Conservation (phyloP, 2,888 invertebrate genomes). For the Cataglyphis altisquamis region DNA sequence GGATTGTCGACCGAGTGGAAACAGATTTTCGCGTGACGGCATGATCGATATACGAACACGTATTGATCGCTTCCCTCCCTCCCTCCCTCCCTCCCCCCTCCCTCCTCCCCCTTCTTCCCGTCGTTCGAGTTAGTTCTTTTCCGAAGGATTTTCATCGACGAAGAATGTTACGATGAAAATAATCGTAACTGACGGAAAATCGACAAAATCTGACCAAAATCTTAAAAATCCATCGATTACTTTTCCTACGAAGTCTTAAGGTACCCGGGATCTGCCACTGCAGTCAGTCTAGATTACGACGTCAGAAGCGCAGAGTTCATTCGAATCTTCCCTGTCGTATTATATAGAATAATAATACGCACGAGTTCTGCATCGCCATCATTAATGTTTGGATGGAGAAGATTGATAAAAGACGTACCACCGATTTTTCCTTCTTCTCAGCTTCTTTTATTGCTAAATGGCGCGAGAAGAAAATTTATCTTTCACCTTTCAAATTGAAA, state of each 20-base stretch:
- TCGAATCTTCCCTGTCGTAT: not conserved
- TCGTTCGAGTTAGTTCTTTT: conserved; percentile 74
- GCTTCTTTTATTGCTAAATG: not conserved
- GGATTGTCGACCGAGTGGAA: conserved; percentile 63
- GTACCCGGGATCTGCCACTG: not conserved
- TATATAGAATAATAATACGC: not conserved
- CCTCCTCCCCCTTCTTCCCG: conserved; percentile 8
- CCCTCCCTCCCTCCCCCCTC: no score
- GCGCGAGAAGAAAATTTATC: not conserved
- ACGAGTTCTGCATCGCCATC: not conserved
- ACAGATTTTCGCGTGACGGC: conserved; percentile 60
- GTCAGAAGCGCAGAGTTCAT: not conserved
- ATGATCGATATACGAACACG: conserved; percentile 62
- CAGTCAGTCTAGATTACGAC: not conserved
- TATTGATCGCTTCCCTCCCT: conserved; percentile 60
- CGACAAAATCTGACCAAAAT: conserved; percentile 21
- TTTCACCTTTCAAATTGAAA: not conserved
- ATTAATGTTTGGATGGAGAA: not conserved
- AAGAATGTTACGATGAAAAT: conserved; percentile 19
- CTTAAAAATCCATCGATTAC: conserved; percentile 13
- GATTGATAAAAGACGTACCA: not conserved
- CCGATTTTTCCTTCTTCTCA: not conserved
- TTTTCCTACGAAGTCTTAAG: not conserved
- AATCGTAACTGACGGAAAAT: not conserved
- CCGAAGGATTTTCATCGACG: conserved; percentile 61